Conservation (phyloP, 2,113 vertebrate genomes). For the Corythaeola cristata region DNA sequence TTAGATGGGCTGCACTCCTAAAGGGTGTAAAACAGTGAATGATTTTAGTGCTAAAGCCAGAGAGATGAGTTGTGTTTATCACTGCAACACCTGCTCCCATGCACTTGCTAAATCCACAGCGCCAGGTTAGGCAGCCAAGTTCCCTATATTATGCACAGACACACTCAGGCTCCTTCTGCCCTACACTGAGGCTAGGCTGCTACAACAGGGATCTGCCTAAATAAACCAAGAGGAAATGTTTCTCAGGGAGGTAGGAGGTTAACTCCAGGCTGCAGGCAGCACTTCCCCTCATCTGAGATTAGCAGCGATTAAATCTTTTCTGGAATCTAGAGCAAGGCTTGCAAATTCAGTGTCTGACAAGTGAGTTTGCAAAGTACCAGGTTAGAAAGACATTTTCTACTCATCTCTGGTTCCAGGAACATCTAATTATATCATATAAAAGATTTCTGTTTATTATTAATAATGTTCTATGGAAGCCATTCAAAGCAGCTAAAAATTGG, state of each 20-base stretch:
- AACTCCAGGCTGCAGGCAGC: not conserved
- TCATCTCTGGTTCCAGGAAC: not conserved
- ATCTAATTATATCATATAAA: not conserved
- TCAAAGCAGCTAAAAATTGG: not conserved
- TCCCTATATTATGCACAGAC: not conserved
- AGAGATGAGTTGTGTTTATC: not conserved
- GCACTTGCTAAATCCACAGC: not conserved
- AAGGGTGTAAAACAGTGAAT: not conserved
- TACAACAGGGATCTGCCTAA: not conserved
- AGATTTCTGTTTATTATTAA: not conserved
- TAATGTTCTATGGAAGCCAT: not conserved
- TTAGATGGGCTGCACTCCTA: not conserved
- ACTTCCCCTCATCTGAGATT: not conserved
- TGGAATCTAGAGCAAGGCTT: not conserved
- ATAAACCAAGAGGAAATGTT: not conserved
- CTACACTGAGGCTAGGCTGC: not conserved
- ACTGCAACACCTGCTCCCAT: conserved; percentile 13
- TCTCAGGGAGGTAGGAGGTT: not conserved
- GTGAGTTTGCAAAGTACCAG: not conserved
- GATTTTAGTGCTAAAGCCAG: not conserved
- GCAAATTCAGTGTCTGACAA: not conserved
- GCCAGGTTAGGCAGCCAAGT: not conserved
- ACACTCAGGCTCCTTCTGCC: not conserved
- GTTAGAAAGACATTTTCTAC: not conserved
- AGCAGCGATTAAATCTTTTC: not conserved